Base-by-base conservation (phyloP, 2,113 vertebrate species). In the Bufo gargarizans region DNA sequence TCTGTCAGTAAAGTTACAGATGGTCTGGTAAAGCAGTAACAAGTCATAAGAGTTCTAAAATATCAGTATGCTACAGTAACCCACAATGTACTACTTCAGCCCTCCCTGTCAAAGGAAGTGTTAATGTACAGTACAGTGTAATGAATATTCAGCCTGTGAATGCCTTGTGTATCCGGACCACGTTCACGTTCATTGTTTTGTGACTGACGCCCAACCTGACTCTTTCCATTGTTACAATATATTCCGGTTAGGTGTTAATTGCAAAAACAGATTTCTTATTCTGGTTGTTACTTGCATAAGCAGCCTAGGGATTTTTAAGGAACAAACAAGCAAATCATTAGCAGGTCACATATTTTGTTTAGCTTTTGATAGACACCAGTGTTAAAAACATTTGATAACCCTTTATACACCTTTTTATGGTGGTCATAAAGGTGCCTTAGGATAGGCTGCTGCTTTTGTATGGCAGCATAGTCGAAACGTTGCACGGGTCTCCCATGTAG, bases 191-290 rank as follows among this genome's bases (percentile, higher is more conserved):
- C 71, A 88, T 83, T 88, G 86, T 88, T 88, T 59, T n/a, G 71
- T 20, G 56, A 19, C 55, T 69, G 56, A 76, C 56, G 67, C 86
- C 86, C 55, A 43, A 20, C 59, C 50, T n/a, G 59, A 50, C 45
- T 72, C 79, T 13, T 14, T 17, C 86, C 58, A 88, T 88, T 88
- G 86, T 88, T 83, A 81, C 58, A 7, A 63, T 61, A 65, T 77
- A 55, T 88, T 88, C 78, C 53, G 22, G 59, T 61, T 55, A 65
- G 69, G 6, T 83, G 56, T 55, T 88, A 83, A 88, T 88, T 88
- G 69, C 86, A 76, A 83, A 83, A 77, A 9, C 86, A 88, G 79
- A 88, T 88, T 82, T 63, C 14, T 6, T 76, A 56, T 76, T 77
- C 79, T 82, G 79, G 67, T 50, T 88, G 20, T 88, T 49, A 20